Conservation (phyloP, 2,888 invertebrate species). For the Scotopteryx bipunctaria region DNA sequence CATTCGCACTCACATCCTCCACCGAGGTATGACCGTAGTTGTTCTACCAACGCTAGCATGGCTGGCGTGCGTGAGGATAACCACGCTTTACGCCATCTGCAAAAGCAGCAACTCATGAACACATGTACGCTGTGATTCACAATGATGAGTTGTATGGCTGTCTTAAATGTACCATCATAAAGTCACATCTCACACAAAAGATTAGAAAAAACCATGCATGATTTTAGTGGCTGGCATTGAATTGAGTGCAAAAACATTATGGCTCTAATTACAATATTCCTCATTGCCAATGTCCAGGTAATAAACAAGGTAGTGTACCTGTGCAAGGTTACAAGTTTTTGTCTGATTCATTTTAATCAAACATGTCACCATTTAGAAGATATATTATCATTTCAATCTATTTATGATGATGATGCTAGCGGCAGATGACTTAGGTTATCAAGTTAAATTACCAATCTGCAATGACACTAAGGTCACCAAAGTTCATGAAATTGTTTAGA, state of each 20-base stretch:
- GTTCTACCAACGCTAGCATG: slow-evolving; percentile 83
- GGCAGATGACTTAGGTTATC: slow-evolving; percentile 29
- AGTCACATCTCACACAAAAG: slow-evolving; percentile 4
- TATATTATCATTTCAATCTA: slow-evolving; percentile 17
- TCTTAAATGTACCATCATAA: slow-evolving; percentile 1
- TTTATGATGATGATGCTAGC: slow-evolving; percentile 21
- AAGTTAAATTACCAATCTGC: slow-evolving; percentile 23
- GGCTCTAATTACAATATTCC: slow-evolving; percentile 7
- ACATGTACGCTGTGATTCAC: slow-evolving; percentile 33
- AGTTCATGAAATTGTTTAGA: slow-evolving; percentile 22
- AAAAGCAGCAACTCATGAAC: slow-evolving; percentile 66
- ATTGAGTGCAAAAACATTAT: slow-evolving; percentile 13
- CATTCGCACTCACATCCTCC: slow-evolving; percentile 80
- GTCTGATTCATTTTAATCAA: neutral
- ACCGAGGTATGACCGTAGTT: slow-evolving; percentile 79
- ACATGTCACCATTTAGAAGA: neutral
- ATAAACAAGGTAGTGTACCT: slow-evolving; percentile 7
- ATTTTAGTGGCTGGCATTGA: slow-evolving; percentile 16
- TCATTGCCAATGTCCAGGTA: slow-evolving; percentile 13
- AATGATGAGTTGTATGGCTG: slow-evolving; percentile 18
- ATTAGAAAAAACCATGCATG: slow-evolving; percentile 21
- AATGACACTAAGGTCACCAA: slow-evolving; percentile 18
- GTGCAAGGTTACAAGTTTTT: slow-evolving; percentile 4
- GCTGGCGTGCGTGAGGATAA: slow-evolving; percentile 71
- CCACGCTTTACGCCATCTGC: slow-evolving; percentile 80